These are phyloP conservation scores for Manis crassicaudata DNA, from an alignment of 2,797 vertebrate species.

Conservation along the genomic window DNA sequence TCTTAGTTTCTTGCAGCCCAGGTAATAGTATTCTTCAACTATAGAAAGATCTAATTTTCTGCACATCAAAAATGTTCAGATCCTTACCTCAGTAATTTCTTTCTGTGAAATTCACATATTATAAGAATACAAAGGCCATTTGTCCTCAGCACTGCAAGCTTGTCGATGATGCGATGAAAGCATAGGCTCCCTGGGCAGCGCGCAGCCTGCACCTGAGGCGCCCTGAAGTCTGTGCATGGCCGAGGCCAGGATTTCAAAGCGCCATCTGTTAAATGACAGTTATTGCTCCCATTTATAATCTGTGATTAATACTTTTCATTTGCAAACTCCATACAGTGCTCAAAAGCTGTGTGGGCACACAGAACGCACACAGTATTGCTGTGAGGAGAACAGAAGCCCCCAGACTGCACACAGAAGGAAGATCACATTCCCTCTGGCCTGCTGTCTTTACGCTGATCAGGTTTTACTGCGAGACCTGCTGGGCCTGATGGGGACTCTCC, in stretches of 20 bases:
- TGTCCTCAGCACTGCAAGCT: background rate
- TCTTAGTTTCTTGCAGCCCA: background rate
- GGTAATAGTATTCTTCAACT: rapidly evolving
- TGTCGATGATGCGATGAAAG: rapidly evolving
- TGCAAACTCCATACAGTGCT: background rate
- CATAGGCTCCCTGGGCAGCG: rapidly evolving
- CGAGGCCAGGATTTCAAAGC: background rate
- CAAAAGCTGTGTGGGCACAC: background rate
- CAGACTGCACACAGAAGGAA: background rate
- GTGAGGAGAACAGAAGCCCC: background rate
- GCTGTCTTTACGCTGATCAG: background rate
- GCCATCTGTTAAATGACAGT: background rate
- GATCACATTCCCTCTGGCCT: background rate
- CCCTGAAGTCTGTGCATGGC: background rate
- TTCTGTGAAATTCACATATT: background rate
- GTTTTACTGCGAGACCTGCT: rapidly evolving
- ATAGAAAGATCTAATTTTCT: background rate
- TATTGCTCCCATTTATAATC: background rate
- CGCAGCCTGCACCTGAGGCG: rapidly evolving
- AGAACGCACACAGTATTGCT: rapidly evolving
- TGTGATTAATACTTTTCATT: background rate
- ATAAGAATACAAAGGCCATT: background rate
- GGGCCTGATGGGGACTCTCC: background rate
- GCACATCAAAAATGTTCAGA: background rate
- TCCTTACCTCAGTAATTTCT: background rate